phyloP scores from a whole-genome alignment of 2,888 invertebrate species.

The Lepetodrilus schrolli region DNA sequence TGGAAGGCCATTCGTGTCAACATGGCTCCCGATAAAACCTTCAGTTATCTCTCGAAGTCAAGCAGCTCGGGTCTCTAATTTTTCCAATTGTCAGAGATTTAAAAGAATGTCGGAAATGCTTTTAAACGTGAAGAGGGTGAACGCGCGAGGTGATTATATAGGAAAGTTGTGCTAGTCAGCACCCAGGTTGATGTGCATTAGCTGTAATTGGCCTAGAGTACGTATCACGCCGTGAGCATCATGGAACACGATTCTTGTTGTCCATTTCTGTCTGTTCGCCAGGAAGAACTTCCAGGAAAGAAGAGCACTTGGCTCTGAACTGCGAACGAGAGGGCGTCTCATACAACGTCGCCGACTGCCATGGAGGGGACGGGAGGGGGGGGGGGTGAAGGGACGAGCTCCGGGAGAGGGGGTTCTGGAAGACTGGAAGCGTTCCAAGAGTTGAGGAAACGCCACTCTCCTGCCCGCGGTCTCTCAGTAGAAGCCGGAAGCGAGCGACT shows the following conservation, averaged over 20 bases:
- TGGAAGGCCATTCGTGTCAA: background rate
- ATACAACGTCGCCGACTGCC: background rate
- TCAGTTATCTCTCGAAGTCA: conserved; percentile 18
- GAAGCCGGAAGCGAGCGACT: conserved; percentile 23
- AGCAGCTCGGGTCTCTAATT: conserved; percentile 12
- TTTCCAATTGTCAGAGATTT: conserved; percentile 21
- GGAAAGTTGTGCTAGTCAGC: conserved; percentile 8
- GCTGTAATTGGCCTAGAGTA: conserved; percentile 37
- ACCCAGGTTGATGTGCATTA: conserved; percentile 28
- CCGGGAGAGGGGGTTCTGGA: too few species aligned
- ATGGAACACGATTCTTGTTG: conserved; percentile 18
- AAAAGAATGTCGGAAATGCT: conserved; percentile 25
- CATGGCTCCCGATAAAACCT: background rate
- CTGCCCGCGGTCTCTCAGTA: conserved; percentile 18
- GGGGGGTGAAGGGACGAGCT: background rate
- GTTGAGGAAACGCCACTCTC: conserved; percentile 25
- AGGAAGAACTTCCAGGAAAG: conserved; percentile 4
- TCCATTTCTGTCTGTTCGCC: conserved; percentile 12
- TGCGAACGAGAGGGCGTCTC: background rate
- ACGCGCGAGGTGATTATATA: background rate
- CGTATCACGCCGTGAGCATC: background rate
- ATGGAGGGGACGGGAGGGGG: background rate
- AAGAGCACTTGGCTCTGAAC: background rate
- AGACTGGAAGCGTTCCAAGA: background rate
- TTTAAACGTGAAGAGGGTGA: conserved; percentile 18